Conservation (phyloP, 2,888 invertebrate genomes). For the Neoscelio sp. region DNA sequence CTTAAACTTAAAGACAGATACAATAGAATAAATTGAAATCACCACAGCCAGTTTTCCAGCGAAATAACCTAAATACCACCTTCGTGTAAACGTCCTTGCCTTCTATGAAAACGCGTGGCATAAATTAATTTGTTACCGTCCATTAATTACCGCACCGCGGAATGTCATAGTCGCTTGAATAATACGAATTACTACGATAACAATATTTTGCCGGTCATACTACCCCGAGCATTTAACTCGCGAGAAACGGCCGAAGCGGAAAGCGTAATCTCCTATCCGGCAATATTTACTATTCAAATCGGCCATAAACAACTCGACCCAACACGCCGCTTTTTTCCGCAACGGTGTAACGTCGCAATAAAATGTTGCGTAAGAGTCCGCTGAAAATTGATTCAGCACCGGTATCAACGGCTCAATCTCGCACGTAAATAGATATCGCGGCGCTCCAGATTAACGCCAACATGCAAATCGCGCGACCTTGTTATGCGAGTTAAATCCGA, state of each 20-base stretch:
- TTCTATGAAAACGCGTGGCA: background rate
- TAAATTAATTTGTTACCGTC: constrained; percentile 24
- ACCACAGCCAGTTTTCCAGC: no score
- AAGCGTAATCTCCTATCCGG: constrained; percentile 6
- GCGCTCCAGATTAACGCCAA: constrained; percentile 46
- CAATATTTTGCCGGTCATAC: constrained; percentile 14
- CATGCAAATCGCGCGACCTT: constrained; percentile 50
- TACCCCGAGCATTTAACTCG: background rate
- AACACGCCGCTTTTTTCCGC: constrained; percentile 13
- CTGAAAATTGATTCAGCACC: constrained; percentile 45
- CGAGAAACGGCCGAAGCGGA: no score
- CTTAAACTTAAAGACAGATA: no score
- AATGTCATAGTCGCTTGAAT: constrained; percentile 11
- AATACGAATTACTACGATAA: constrained; percentile 23
- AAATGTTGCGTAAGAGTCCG: constrained; percentile 13
- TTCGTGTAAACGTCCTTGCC: background rate
- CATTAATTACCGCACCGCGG: constrained; percentile 19
- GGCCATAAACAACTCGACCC: constrained; percentile 27
- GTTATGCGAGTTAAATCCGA: constrained; percentile 45
- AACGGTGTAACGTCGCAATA: constrained; percentile 5
- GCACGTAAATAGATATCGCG: constrained; percentile 48
- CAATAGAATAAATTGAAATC: no score
- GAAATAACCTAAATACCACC: constrained; percentile 4
- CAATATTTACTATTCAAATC: constrained; percentile 35
- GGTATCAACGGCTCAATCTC: constrained; percentile 48